Evolutionary conservation across 2,797 vertebrate species (phyloP).

Genomic region (Channallabes apus): DNA sequence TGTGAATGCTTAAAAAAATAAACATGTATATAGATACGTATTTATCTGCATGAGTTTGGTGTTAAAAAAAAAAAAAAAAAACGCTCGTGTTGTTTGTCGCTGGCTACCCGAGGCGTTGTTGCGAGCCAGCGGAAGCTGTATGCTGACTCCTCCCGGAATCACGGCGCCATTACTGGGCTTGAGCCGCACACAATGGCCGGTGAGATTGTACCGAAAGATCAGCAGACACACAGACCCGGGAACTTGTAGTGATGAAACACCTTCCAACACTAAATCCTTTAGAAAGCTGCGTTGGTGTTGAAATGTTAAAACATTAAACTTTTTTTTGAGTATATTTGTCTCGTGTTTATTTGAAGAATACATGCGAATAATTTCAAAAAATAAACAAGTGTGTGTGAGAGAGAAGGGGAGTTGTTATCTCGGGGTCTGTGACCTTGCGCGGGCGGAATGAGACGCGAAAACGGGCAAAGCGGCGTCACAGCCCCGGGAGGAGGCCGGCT

Average conservation of each 20-base stretch:
- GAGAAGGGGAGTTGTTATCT: no score
- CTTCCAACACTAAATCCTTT: no score
- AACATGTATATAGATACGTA: not conserved
- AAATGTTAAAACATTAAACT: slow-evolving; percentile 17
- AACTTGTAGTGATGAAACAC: no score
- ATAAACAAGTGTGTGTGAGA: no score
- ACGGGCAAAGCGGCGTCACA: slow-evolving; percentile 48
- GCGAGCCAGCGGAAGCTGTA: slow-evolving; percentile 69
- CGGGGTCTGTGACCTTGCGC: slow-evolving; percentile 54
- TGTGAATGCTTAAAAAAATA: not conserved
- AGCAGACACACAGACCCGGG: not conserved
- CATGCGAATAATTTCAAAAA: not conserved
- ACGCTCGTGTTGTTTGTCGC: not conserved
- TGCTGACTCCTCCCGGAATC: slow-evolving; percentile 75
- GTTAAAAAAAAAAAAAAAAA: no score
- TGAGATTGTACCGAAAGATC: slow-evolving; percentile 15
- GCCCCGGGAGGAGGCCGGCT: slow-evolving; percentile 28
- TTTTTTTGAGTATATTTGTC: not conserved
- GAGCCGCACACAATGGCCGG: slow-evolving; percentile 60
- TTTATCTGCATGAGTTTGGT: not conserved
- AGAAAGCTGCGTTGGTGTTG: not conserved
- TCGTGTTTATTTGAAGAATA: not conserved
- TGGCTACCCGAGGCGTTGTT: slow-evolving; percentile 51
- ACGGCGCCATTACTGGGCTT: slow-evolving; percentile 73
- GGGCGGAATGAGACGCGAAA: slow-evolving; percentile 46